Conservation (phyloP, 2,797 vertebrate species). For the Rallus crepitans region DNA sequence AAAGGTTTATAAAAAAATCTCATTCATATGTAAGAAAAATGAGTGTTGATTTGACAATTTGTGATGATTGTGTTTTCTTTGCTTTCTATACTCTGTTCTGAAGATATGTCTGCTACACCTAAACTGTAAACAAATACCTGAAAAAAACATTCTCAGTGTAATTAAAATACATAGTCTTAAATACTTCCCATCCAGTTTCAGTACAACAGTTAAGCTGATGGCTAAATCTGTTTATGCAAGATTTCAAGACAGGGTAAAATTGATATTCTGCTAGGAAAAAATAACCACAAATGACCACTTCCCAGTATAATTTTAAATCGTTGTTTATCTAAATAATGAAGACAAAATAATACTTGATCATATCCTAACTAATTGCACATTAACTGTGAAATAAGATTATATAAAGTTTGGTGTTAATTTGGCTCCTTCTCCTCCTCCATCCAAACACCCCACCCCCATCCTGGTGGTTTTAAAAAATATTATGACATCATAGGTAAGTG, state of each 20-base stretch:
- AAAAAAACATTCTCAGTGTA: neutral
- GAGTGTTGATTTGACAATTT: neutral
- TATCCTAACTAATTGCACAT: neutral
- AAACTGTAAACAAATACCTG: neutral
- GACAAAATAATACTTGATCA: neutral
- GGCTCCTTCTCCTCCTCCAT: accelerated
- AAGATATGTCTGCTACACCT: neutral
- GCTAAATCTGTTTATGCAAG: neutral
- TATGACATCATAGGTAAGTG: neutral
- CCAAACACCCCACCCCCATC: too few relatives aligned
- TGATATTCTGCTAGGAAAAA: neutral
- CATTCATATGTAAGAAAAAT: neutral
- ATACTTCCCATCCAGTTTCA: neutral
- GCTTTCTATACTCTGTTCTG: neutral
- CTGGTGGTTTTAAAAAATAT: neutral
- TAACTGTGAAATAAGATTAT: neutral
- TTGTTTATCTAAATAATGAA: neutral
- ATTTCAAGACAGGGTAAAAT: neutral
- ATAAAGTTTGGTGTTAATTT: neutral
- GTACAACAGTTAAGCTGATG: neutral
- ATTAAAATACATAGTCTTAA: neutral
- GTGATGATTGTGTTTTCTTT: neutral
- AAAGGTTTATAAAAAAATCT: neutral
- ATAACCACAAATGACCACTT: neutral
- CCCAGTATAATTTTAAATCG: neutral